These are phyloP conservation scores for Burhinus oedicnemus DNA, from an alignment of 2,113 vertebrate species.

Conservation along the genomic window DNA sequence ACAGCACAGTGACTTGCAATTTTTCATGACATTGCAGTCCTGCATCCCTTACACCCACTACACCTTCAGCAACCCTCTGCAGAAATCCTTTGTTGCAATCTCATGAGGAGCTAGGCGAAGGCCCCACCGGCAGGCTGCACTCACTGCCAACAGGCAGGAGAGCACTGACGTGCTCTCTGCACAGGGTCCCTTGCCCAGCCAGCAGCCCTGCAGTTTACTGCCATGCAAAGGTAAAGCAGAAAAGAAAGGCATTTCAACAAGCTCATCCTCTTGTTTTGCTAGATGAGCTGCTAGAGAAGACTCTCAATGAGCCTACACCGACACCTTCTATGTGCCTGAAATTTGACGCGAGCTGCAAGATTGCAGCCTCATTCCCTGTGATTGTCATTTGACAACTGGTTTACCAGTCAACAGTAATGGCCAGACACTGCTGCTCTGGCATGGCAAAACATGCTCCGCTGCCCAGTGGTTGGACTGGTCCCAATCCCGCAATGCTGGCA, in stretches of 20 bases:
- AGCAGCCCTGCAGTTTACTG: not conserved
- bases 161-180: not conserved
- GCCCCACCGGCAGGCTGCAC: rapidly evolving
- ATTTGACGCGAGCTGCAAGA: rapidly evolving
- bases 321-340: not conserved
- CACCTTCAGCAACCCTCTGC: not conserved
- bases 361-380: rapidly evolving
- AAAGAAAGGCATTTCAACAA: not conserved
- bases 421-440: not conserved
- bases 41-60: not conserved
- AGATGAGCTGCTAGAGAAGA: not conserved
- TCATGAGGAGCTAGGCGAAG: rapidly evolving
- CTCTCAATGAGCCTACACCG: not conserved
- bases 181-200: not conserved
- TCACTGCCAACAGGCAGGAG: not conserved
- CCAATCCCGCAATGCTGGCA: rapidly evolving
- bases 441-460: rapidly evolving
- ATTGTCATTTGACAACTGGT: not conserved
- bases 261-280: not conserved
- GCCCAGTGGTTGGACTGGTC: not conserved
- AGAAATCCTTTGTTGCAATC: not conserved
- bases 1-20: not conserved
- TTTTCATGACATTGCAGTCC: not conserved
- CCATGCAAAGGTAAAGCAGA: not conserved
- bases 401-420: rapidly evolving